Evolutionary conservation across 2,888 invertebrate species (phyloP).

Genomic region (Acutogordius australiensis): DNA sequence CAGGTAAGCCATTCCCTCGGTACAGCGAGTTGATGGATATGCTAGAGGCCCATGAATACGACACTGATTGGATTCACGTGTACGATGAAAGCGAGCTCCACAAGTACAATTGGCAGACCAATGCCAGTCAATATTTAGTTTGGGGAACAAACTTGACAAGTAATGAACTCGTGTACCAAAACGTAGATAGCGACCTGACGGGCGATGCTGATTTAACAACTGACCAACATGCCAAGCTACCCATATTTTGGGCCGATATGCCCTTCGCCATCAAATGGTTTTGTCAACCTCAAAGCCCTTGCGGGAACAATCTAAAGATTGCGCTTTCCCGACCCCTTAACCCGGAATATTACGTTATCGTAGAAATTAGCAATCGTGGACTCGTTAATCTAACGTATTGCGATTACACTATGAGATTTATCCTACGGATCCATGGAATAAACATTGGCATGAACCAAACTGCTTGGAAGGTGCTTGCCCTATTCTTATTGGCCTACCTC

Average conservation of each 20-base stretch:
- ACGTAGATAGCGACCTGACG: background rate
- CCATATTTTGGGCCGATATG: background rate
- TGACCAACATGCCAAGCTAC: background rate
- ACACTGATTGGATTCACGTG: background rate
- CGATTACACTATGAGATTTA: conserved; percentile 3
- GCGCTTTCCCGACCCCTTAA: background rate
- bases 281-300: conserved; percentile 5
- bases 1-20: too few species aligned
- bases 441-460: background rate
- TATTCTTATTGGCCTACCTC: background rate
- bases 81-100: background rate
- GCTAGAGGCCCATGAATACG: background rate
- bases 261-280: background rate
- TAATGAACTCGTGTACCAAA: background rate
- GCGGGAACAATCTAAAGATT: background rate
- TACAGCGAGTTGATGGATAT: background rate
- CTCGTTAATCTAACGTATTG: background rate
- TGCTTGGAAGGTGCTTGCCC: background rate
- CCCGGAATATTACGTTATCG: background rate
- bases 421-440: background rate
- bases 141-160: background rate
- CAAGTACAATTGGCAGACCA: background rate
- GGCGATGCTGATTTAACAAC: background rate
- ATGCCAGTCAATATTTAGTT: background rate
- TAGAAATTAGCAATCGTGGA: background rate